A percentile compares a stretch with the other conserved stretches of the same genome.
These are phyloP conservation scores for Drosophila ironensis DNA, from an alignment of 1,140 invertebrate species.

Conservation along the genomic window DNA sequence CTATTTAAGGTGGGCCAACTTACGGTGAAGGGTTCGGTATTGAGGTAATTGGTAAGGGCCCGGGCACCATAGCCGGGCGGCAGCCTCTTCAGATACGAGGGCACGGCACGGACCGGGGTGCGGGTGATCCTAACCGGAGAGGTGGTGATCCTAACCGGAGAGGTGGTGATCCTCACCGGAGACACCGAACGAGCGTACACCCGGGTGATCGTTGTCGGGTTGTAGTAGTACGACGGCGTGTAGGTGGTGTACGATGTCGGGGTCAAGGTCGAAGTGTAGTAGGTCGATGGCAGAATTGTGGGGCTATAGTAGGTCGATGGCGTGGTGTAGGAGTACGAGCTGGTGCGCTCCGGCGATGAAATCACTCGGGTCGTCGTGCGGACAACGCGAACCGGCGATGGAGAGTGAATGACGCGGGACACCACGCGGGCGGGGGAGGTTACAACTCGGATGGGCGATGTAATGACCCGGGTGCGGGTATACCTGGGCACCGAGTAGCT, in stretches of 20 bases:
- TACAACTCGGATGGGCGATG: conserved; percentile 78
- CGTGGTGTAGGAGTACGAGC: conserved; percentile 55
- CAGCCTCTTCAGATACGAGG: conserved; percentile 86
- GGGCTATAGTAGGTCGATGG: conserved; percentile 69
- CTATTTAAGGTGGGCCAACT: conserved; percentile 82
- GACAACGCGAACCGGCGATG: conserved; percentile 82
- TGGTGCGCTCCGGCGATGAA: conserved; percentile 75
- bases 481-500: conserved; percentile 84
- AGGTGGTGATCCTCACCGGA: conserved; percentile 84
- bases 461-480: conserved; percentile 66
- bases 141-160: conserved; percentile 83
- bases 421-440: conserved; percentile 78
- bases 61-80: conserved; percentile 86
- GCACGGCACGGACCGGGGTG: conserved; percentile 84
- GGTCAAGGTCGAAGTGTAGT: conserved; percentile 83
- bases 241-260: conserved; percentile 71
- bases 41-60: conserved; percentile 88
- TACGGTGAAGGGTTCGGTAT: conserved; percentile 84
- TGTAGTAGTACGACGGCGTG: conserved; percentile 75
- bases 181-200: conserved; percentile 80
- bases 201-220: conserved; percentile 69
- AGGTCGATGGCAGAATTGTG: conserved; percentile 82
- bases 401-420: conserved; percentile 82
- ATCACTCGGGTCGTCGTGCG: conserved; percentile 85
- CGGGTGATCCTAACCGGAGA: conserved; percentile 84